These are phyloP conservation scores for Delphinapterus leucas DNA, from an alignment of 2,113 vertebrate species.

Conservation along the genomic window DNA sequence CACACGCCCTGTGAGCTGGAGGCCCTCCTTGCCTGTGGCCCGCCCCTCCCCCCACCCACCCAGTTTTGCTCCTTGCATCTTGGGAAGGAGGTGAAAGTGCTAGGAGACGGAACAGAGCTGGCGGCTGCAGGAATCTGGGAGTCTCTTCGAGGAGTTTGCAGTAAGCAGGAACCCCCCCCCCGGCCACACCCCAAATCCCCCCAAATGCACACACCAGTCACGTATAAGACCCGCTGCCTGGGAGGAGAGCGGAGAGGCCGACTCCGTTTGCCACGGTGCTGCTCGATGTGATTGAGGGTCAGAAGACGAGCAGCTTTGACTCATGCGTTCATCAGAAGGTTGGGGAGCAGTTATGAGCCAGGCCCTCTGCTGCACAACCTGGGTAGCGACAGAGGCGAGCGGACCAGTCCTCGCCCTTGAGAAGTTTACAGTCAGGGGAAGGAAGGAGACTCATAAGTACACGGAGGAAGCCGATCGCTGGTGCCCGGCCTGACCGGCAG, in stretches of 20 bases:
- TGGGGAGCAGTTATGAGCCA: background rate
- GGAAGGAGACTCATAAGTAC: background rate
- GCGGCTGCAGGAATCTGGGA: background rate
- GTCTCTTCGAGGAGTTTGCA: background rate
- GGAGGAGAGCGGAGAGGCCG: background rate
- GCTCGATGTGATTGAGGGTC: background rate
- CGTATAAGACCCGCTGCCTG: rapidly evolving
- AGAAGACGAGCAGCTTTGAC: background rate
- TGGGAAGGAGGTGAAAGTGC: background rate
- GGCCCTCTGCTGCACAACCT: background rate
- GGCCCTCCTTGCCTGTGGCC: background rate
- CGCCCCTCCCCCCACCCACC: background rate
- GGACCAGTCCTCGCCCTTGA: background rate
- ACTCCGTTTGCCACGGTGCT: rapidly evolving
- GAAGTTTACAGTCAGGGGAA: background rate
- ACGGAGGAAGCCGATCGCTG: rapidly evolving
- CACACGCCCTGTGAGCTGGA: too few relatives aligned
- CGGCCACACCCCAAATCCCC: background rate
- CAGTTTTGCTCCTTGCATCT: background rate
- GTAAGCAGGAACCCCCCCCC: background rate
- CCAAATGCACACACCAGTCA: rapidly evolving
- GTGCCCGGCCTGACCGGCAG: background rate
- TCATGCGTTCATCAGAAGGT: background rate
- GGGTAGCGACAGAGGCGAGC: background rate
- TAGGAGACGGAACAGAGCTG: background rate